phyloP scores from a whole-genome alignment of 1,140 invertebrate species.

The Penaeus japonicus region DNA sequence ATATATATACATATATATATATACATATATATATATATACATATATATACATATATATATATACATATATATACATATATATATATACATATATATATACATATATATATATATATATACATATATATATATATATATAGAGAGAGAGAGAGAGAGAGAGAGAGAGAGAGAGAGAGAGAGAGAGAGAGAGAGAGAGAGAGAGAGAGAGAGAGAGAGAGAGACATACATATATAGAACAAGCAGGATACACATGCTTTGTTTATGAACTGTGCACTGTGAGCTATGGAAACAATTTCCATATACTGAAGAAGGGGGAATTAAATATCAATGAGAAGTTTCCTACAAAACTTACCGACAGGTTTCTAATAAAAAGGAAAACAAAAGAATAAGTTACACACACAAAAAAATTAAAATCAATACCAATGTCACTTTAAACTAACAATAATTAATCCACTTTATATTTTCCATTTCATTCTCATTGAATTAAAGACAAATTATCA shows the following conservation, averaged over 20 bases:
- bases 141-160: neutral
- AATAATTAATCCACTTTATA: no score
- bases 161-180: neutral
- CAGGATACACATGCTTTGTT: neutral
- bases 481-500: no score
- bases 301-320: no score
- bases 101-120: neutral
- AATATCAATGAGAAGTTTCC: no score
- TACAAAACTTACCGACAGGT: no score
- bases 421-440: no score
- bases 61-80: slow-evolving; percentile 1
- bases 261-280: no score
- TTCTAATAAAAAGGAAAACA: no score
- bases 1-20: neutral
- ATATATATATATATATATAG: neutral
- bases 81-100: neutral
- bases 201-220: neutral
- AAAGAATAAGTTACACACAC: no score
- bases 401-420: no score
- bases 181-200: neutral
- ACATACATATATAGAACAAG: neutral
- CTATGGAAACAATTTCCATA: no score
- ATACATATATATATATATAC: neutral
- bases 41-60: slow-evolving; percentile 6
- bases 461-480: no score